Evolutionary conservation across 2,113 vertebrate species (phyloP).

Genomic region (Pterocles gutturalis): DNA sequence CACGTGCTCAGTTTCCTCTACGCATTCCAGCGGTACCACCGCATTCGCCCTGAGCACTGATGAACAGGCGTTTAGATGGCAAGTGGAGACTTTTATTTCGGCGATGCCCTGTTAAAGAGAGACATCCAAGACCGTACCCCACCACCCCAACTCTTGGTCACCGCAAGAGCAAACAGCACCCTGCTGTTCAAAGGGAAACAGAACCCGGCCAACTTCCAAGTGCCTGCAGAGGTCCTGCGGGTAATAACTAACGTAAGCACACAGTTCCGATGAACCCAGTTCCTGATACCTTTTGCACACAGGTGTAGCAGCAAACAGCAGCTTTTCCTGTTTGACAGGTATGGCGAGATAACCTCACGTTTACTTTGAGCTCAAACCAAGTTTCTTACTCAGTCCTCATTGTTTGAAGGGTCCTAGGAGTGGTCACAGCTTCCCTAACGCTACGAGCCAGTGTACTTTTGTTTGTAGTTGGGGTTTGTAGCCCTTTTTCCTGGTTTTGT

Average conservation of each 20-base stretch:
- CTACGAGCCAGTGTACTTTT: rapidly evolving
- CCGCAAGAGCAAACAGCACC: neutral
- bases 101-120: neutral
- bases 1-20: neutral
- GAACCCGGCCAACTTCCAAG: neutral
- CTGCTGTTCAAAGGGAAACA: neutral
- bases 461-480: neutral
- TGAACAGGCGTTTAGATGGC: neutral
- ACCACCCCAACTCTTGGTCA: rapidly evolving
- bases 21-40: neutral
- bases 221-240: neutral
- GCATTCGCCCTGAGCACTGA: neutral
- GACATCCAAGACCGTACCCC: neutral
- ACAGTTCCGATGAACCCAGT: neutral
- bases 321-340: neutral
- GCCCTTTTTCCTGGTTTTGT: neutral
- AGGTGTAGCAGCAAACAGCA: neutral
- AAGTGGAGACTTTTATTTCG: neutral
- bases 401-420: neutral
- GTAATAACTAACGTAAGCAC: neutral
- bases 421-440: neutral
- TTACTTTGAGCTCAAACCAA: neutral
- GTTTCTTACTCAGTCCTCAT: neutral
- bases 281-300: neutral
- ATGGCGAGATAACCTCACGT: neutral